These are phyloP conservation scores for Clanis bilineata DNA, from an alignment of 2,888 invertebrate genomes.

Conservation along the genomic window DNA sequence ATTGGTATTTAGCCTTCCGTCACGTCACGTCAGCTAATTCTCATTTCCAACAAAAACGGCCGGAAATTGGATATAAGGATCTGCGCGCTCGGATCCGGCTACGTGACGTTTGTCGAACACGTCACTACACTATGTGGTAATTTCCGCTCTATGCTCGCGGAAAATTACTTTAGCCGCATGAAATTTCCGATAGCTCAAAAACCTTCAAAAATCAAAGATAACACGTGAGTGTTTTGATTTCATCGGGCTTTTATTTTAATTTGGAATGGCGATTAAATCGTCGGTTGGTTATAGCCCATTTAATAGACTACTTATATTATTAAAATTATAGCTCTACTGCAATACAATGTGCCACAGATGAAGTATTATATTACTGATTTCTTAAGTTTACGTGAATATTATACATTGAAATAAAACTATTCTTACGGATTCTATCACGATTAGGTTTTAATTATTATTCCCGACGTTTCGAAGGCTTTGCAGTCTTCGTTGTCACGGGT, in stretches of 20 bases:
- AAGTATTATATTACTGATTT: too few relatives aligned
- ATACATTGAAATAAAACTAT: too few relatives aligned
- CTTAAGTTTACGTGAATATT: too few relatives aligned
- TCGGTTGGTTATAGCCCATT: neutral
- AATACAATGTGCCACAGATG: too few relatives aligned
- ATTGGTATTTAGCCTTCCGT: constrained; percentile 73
- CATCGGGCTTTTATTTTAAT: constrained; percentile 9
- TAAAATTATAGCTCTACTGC: too few relatives aligned
- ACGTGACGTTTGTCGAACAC: constrained; percentile 82
- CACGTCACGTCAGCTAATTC: constrained; percentile 79
- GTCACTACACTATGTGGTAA: constrained; percentile 82
- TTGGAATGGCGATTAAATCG: constrained; percentile 1
- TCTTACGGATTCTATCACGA: too few relatives aligned
- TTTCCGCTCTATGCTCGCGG: constrained; percentile 78
- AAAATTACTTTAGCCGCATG: constrained; percentile 81
- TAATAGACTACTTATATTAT: too few relatives aligned
- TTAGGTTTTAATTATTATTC: too few relatives aligned
- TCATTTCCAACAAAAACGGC: constrained; percentile 79
- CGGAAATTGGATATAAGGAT: constrained; percentile 82
- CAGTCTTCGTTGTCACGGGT: too few relatives aligned
- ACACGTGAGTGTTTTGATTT: constrained; percentile 24
- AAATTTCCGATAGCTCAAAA: constrained; percentile 75
- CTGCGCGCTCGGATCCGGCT: constrained; percentile 77
- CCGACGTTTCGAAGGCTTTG: too few relatives aligned
- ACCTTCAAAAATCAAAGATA: constrained; percentile 59